These are phyloP conservation scores for Pogona vitticeps DNA, from an alignment of 2,113 vertebrate species.

Conservation along the genomic window DNA sequence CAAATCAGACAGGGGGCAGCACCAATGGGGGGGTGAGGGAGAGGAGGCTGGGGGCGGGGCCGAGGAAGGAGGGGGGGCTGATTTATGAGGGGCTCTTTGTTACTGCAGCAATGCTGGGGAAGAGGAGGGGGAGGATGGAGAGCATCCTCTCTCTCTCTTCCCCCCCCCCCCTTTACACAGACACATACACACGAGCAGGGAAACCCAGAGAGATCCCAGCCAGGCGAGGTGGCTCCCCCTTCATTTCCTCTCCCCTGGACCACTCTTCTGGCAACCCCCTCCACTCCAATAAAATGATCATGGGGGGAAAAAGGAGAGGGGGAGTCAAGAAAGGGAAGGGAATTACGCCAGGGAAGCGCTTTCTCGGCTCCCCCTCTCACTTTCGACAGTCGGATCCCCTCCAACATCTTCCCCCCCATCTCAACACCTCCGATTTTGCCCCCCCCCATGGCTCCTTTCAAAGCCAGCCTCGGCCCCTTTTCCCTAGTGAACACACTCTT, in stretches of 20 bases:
- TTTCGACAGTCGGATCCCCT: not conserved
- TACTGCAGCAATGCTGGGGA: slow-evolving; percentile 32
- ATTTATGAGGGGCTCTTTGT: slow-evolving; percentile 37
- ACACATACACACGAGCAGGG: not conserved
- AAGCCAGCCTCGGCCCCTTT: not conserved
- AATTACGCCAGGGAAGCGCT: not conserved
- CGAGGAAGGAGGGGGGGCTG: not conserved
- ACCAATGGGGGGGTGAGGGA: slow-evolving; percentile 13
- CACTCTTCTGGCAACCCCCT: not conserved
- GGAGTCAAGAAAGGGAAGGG: not conserved
- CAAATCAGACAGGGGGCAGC: not conserved
- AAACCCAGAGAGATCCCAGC: slow-evolving; percentile 25
- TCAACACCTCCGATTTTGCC: not conserved
- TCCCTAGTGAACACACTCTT: not conserved
- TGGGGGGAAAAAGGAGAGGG: not conserved
- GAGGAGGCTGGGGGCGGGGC: not conserved
- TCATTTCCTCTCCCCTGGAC: too few species aligned
- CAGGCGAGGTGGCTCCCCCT: not conserved
- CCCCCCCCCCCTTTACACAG: not conserved
- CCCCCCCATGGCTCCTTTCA: not conserved
- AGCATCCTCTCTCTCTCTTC: not conserved
- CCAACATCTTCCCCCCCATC: not conserved
- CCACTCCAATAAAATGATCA: too few species aligned
- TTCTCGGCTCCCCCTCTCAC: not conserved
- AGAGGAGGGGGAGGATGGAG: not conserved